Percentiles rank a stretch among this genome's conserved stretches.
Conservation (phyloP, 2,113 vertebrate species). For the Ariopsis seemanni region DNA sequence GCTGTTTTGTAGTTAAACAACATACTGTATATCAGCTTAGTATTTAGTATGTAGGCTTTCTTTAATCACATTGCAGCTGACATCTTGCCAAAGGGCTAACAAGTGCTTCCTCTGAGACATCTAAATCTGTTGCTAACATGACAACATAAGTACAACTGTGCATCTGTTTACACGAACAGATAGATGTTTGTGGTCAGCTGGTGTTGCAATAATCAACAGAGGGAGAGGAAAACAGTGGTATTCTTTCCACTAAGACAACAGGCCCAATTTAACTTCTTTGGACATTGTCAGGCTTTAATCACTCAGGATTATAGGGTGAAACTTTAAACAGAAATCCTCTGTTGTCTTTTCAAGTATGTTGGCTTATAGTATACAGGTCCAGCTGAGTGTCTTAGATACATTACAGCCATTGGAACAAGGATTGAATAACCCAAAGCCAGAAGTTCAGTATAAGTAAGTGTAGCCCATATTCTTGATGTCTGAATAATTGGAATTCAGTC, state of each 20-base stretch:
- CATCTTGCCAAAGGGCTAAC: not conserved
- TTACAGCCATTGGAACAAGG: not conserved
- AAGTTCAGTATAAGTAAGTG: not conserved
- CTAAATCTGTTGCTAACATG: conserved; percentile 18
- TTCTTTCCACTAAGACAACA: not conserved
- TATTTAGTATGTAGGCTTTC: not conserved
- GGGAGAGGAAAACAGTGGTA: not conserved
- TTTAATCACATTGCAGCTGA: not conserved
- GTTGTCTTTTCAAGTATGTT: not conserved
- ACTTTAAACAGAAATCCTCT: not conserved
- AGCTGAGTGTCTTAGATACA: not conserved
- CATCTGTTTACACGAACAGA: not conserved
- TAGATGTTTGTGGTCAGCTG: not conserved
- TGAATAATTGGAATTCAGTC: not conserved
- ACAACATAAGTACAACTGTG: conserved; percentile 12
- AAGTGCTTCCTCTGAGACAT: conserved; percentile 4
- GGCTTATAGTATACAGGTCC: not conserved
- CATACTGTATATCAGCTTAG: not conserved
- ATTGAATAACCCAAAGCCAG: not conserved
- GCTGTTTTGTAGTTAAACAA: not conserved
- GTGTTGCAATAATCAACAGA: not conserved
- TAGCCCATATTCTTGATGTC: not conserved
- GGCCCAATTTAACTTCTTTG: not conserved
- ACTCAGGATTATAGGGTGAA: not conserved
- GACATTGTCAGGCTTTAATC: not conserved